A percentile compares a stretch with the other conserved stretches of the same genome.
Conservation (phyloP, 2,797 vertebrate genomes). For the Hydrophis major region DNA sequence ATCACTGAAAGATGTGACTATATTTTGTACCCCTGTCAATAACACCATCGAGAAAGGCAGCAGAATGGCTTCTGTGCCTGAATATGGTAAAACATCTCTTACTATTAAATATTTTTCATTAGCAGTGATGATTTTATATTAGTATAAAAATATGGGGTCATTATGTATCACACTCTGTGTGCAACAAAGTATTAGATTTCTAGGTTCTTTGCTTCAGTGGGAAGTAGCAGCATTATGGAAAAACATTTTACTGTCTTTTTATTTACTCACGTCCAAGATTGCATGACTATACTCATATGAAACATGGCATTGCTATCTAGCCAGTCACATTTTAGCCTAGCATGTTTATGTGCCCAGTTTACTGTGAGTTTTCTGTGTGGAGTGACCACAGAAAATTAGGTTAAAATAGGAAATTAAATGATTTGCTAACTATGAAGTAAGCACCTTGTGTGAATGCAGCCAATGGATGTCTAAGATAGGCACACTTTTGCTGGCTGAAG, state of each 20-base stretch:
- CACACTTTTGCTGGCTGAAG: neutral
- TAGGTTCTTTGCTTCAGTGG: neutral
- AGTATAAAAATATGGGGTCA: neutral
- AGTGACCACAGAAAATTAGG: neutral
- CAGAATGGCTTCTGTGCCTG: neutral
- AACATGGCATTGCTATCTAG: neutral
- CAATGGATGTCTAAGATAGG: neutral
- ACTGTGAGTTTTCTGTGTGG: neutral
- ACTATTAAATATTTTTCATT: neutral
- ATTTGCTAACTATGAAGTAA: neutral
- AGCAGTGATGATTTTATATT: neutral
- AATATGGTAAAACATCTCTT: conserved; percentile 24
- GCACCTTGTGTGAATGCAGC: neutral
- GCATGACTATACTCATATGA: neutral
- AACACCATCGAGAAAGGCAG: conserved; percentile 40
- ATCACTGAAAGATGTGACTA: neutral
- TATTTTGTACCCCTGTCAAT: conserved; percentile 29
- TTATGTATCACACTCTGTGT: neutral
- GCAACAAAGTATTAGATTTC: neutral
- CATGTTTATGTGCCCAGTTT: neutral
- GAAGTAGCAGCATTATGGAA: neutral
- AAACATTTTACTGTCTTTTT: neutral
- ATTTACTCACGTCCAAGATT: neutral
- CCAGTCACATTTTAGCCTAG: neutral
- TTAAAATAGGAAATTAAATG: neutral